Percentiles rank a stretch among this genome's conserved stretches.
phyloP scores from a whole-genome alignment of 2,888 invertebrate species.

The Glaucopsyche alexis region DNA sequence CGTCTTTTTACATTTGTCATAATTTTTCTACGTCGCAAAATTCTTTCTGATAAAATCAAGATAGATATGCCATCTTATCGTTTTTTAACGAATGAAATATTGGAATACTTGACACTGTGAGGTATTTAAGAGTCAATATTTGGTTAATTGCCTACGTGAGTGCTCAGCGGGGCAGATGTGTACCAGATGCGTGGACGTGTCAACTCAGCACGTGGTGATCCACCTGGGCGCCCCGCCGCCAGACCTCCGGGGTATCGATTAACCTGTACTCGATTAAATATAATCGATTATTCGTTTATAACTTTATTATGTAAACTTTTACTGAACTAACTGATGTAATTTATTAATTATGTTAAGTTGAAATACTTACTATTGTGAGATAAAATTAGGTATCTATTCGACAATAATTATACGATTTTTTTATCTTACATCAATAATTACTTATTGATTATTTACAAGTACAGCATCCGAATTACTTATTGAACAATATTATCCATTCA shows the following conservation, averaged over 20 bases:
- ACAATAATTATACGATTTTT: background rate
- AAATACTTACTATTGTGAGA: background rate
- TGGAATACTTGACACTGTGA: background rate
- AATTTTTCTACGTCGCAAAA: conserved; percentile 78
- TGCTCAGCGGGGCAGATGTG: conserved; percentile 30
- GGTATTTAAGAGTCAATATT: conserved; percentile 21
- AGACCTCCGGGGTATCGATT: conserved; percentile 46
- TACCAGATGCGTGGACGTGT: conserved; percentile 49
- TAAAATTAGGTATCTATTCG: background rate
- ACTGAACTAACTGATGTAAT: background rate
- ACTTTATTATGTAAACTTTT: conserved; percentile 8
- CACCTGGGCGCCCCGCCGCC: conserved; percentile 64
- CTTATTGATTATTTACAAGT: no score
- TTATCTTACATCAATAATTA: background rate
- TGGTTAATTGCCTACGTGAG: conserved; percentile 7
- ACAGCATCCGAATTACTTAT: background rate
- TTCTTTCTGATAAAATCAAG: conserved; percentile 14
- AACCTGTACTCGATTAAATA: conserved; percentile 31
- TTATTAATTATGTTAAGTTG: background rate
- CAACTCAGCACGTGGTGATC: conserved; percentile 57
- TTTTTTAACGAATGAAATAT: conserved; percentile 6
- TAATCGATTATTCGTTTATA: conserved; percentile 15
- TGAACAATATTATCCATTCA: conserved; percentile 52
- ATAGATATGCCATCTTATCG: conserved; percentile 5
- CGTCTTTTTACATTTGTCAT: conserved; percentile 71